Percentiles rank a stretch among this genome's conserved stretches.
phyloP scores from a whole-genome alignment of 2,888 invertebrate genomes.

The Cephus rjabovi region DNA sequence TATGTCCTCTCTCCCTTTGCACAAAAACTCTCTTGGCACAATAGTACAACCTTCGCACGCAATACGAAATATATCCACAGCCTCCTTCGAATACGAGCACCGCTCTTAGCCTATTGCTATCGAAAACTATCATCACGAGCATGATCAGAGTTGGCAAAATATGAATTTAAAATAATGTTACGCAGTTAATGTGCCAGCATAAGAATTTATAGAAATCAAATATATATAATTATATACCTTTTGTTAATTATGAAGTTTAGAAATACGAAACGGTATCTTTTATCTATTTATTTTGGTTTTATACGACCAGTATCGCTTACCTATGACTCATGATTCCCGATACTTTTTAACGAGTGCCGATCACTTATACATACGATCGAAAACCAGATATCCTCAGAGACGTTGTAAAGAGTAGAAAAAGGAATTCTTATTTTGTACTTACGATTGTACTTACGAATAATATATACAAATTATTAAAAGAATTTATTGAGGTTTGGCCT shows the following conservation, averaged over 20 bases:
- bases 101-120: background rate
- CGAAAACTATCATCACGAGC: background rate
- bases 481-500: background rate
- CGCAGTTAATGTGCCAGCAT: too few species aligned
- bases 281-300: background rate
- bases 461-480: background rate
- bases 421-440: background rate
- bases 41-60: slow-evolving; percentile 29
- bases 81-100: slow-evolving; percentile 20
- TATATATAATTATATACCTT: too few species aligned
- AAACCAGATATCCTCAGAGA: background rate
- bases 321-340: background rate
- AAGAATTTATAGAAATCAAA: too few species aligned
- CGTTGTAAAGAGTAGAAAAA: background rate
- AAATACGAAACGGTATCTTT: background rate
- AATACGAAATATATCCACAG: slow-evolving; percentile 37
- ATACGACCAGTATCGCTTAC: background rate
- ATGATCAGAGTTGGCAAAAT: background rate
- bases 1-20: background rate
- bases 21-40: slow-evolving; percentile 36
- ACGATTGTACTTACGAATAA: background rate
- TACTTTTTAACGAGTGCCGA: background rate
- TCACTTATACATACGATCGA: background rate
- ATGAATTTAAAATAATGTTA: background rate
- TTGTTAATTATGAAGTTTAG: background rate